These are phyloP conservation scores for Ascidia mentula DNA, from an alignment of 23 tunicate genomes.

Conservation along the genomic window DNA sequence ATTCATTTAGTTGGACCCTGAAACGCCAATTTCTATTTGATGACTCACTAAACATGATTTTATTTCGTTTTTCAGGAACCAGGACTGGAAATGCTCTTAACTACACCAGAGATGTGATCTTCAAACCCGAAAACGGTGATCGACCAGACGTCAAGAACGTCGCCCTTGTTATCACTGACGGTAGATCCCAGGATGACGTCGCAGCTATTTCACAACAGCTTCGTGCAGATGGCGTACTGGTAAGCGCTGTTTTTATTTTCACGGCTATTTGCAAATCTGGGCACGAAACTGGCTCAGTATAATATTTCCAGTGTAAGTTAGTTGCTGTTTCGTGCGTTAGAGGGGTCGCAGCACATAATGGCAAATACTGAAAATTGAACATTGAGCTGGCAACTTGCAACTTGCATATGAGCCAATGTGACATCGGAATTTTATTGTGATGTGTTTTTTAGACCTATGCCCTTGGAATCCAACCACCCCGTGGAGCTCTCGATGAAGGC, in stretches of 20 bases:
- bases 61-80: not conserved
- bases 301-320: no score
- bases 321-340: no score
- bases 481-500: not conserved
- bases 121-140: conserved; percentile 10
- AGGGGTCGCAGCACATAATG: no score
- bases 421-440: not conserved
- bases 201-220: not conserved
- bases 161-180: conserved; percentile 18
- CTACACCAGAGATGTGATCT: not conserved
- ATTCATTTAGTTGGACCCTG: no score
- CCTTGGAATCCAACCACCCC: not conserved
- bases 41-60: no score
- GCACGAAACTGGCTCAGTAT: no score
- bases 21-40: no score
- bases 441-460: not conserved
- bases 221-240: conserved; percentile 7
- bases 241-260: no score
- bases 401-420: not conserved
- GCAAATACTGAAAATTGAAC: no score
- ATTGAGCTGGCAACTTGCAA: not conserved
- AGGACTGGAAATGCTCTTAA: conserved; percentile 13
- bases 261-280: no score
- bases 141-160: conserved; percentile 13
- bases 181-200: conserved; percentile 20